A percentile compares a stretch with the other conserved stretches of the same genome.
phyloP scores from a whole-genome alignment of 2,797 vertebrate species.

The Amazonetta brasiliensis region DNA sequence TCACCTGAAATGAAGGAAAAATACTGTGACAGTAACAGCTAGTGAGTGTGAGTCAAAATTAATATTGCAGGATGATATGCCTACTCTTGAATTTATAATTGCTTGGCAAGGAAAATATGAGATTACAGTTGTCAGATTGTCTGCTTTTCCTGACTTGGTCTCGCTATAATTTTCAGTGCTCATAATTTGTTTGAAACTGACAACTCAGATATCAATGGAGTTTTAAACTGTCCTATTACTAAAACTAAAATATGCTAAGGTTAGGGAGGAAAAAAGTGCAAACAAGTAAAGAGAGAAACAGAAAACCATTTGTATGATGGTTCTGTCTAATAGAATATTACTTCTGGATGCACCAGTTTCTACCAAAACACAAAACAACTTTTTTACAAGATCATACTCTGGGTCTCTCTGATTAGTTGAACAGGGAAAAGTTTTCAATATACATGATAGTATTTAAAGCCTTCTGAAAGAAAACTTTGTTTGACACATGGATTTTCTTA shows the following conservation, averaged over 20 bases:
- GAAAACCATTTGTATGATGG: not conserved
- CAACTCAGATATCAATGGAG: not conserved
- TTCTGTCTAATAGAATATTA: not conserved
- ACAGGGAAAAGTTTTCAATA: not conserved
- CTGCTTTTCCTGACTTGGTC: conserved; percentile 15
- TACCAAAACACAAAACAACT: not conserved
- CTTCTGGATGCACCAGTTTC: not conserved
- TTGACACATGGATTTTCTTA: not conserved
- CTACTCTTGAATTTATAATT: conserved; percentile 71
- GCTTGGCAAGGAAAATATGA: conserved; percentile 34
- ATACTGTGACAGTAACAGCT: conserved; percentile 71
- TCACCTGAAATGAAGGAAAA: conserved; percentile 72
- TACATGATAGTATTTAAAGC: not conserved
- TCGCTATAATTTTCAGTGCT: not conserved
- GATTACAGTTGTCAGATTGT: conserved; percentile 39
- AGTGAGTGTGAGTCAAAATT: conserved; percentile 60
- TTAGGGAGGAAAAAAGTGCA: not conserved
- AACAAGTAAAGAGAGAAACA: not conserved
- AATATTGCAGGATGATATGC: conserved; percentile 65
- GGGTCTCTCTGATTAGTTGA: not conserved
- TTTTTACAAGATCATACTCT: not conserved
- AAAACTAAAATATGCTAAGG: not conserved
- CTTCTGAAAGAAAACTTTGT: not conserved
- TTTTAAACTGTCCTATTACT: not conserved
- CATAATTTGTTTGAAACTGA: not conserved